Conservation (phyloP, 2,888 invertebrate species). For the Aleiodes leptofemur region DNA sequence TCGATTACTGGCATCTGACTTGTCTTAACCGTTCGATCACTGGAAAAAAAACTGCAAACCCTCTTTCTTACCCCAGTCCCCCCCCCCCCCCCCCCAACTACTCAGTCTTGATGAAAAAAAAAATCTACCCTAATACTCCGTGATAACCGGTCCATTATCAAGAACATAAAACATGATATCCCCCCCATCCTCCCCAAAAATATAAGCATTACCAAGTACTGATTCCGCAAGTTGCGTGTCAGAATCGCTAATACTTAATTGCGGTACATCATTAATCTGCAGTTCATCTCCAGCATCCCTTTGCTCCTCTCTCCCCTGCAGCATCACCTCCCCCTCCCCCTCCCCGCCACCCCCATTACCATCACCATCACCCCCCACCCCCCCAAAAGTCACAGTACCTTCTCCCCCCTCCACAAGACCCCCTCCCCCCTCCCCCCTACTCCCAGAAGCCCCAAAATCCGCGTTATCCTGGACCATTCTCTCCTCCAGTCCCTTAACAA, state of each 20-base stretch:
- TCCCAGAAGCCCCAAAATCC: too few species aligned
- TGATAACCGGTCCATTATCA: constrained; percentile 52
- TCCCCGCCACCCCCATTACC: not conserved
- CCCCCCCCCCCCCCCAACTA: not conserved
- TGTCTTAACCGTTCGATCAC: too few species aligned
- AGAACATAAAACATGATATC: constrained; percentile 60
- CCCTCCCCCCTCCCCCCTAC: too few species aligned
- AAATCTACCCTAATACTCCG: constrained; percentile 46
- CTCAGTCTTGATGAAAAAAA: not conserved
- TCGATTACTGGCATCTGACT: too few species aligned
- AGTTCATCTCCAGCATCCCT: constrained; percentile 36
- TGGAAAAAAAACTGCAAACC: too few species aligned
- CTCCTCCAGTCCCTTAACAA: constrained; percentile 56
- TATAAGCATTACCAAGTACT: constrained; percentile 57
- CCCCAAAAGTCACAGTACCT: not conserved
- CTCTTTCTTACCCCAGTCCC: not conserved
- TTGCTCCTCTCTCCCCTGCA: constrained; percentile 50
- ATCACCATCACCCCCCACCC: not conserved
- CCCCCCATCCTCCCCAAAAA: constrained; percentile 58
- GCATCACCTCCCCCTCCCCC: constrained; percentile 46
- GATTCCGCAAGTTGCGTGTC: constrained; percentile 55
- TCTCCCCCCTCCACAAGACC: too few species aligned
- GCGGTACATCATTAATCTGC: constrained; percentile 54
- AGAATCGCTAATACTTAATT: constrained; percentile 57
- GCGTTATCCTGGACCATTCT: constrained; percentile 20